phyloP scores from a whole-genome alignment of 2,888 invertebrate species.

The Opisthograptis luteolata region DNA sequence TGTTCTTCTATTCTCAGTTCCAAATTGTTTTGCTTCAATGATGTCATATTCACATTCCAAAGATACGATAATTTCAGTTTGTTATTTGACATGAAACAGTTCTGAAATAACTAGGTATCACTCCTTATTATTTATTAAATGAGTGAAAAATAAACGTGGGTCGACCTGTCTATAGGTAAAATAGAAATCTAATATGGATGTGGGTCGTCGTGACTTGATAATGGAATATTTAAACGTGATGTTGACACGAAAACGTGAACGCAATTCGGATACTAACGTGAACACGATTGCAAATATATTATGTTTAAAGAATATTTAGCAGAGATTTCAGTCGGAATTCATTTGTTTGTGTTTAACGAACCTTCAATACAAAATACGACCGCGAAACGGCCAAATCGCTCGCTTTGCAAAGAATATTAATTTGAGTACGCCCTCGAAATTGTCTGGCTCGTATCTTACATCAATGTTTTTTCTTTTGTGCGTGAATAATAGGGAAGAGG shows the following conservation, averaged over 20 bases:
- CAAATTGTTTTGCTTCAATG: slow-evolving; percentile 46
- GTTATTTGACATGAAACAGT: background rate
- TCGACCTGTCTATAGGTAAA: slow-evolving; percentile 48
- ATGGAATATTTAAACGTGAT: slow-evolving; percentile 59
- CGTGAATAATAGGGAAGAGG: slow-evolving; percentile 55
- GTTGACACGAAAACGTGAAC: slow-evolving; percentile 58
- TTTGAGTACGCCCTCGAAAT: slow-evolving; percentile 53
- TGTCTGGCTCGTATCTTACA: slow-evolving; percentile 60
- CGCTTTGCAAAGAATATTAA: slow-evolving; percentile 51
- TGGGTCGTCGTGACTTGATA: slow-evolving; percentile 59
- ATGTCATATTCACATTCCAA: slow-evolving; percentile 44
- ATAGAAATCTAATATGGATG: slow-evolving; percentile 58
- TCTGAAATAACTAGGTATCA: background rate
- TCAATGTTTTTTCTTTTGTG: slow-evolving; percentile 70
- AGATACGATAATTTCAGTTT: slow-evolving; percentile 34
- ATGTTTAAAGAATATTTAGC: slow-evolving; percentile 1
- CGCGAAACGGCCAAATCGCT: slow-evolving; percentile 45
- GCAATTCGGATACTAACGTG: slow-evolving; percentile 49
- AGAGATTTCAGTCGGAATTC: background rate
- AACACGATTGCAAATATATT: slow-evolving; percentile 34
- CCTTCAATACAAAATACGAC: slow-evolving; percentile 41
- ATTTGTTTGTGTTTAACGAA: slow-evolving; percentile 20
- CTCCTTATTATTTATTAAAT: background rate
- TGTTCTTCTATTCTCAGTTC: slow-evolving; percentile 36
- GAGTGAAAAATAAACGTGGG: slow-evolving; percentile 32